phyloP scores from a whole-genome alignment of 2,113 vertebrate genomes.

The Thryonomys swinderianus region DNA sequence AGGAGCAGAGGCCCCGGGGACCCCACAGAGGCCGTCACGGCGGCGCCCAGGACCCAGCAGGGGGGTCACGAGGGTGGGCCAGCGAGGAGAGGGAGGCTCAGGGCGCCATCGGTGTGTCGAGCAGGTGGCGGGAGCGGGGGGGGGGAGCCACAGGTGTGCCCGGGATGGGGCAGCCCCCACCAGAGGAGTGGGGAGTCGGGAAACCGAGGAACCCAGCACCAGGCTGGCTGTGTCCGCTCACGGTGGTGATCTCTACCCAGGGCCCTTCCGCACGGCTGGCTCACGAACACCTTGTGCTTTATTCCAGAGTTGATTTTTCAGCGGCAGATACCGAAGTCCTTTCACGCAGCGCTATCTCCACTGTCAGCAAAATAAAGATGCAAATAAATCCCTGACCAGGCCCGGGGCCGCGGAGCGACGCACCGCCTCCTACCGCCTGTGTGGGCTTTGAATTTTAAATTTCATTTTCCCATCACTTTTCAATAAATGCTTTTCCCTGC shows the following conservation, averaged over 20 bases:
- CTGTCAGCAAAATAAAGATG: constrained; percentile 84
- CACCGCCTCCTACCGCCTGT: constrained; percentile 38
- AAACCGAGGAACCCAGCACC: neutral
- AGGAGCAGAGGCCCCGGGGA: neutral
- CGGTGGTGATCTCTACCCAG: neutral
- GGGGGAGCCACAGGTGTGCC: accelerated
- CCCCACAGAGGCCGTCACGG: accelerated
- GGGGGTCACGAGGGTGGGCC: neutral
- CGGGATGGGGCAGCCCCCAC: accelerated
- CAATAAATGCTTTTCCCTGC: constrained; percentile 69
- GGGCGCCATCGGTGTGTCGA: accelerated
- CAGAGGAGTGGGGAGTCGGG: too few species aligned
- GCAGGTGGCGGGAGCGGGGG: too few species aligned
- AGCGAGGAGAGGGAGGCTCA: too few species aligned
- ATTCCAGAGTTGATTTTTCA: constrained; percentile 69
- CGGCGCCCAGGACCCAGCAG: accelerated
- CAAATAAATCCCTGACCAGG: constrained; percentile 77
- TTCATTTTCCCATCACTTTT: constrained; percentile 76
- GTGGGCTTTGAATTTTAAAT: constrained; percentile 83
- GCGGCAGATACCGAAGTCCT: constrained; percentile 61
- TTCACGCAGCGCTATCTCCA: constrained; percentile 50
- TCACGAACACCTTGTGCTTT: neutral
- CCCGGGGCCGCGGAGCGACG: constrained; percentile 24
- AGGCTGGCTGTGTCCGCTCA: accelerated
- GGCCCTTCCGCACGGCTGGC: constrained; percentile 1